Percentiles rank a stretch among this genome's conserved stretches.
Evolutionary conservation across 2,888 invertebrate genomes (phyloP).

Genomic region (Aromia moschata): DNA sequence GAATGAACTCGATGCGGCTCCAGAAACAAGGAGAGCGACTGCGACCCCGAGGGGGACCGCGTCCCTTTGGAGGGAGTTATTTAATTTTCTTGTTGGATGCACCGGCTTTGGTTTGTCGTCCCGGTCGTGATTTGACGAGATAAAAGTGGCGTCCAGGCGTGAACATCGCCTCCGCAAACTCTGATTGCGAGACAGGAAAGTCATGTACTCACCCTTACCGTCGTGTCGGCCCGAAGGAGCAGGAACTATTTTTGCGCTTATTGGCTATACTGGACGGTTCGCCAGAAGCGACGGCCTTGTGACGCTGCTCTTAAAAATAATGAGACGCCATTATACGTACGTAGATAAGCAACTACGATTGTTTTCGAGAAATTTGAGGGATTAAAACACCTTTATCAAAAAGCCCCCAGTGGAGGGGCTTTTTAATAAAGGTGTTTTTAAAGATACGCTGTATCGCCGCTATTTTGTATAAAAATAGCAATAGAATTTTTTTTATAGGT

Average conservation of each 20-base stretch:
- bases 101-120: constrained; percentile 52
- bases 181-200: constrained; percentile 43
- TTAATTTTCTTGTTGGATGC: constrained; percentile 57
- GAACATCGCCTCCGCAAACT: constrained; percentile 47
- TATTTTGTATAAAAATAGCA: too few species aligned
- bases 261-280: constrained; percentile 1
- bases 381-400: too few species aligned
- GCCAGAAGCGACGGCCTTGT: neutral
- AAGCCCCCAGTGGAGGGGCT: too few species aligned
- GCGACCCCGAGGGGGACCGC: neutral
- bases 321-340: too few species aligned
- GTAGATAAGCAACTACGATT: too few species aligned
- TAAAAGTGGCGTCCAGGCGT: constrained; percentile 54
- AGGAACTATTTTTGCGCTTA: constrained; percentile 1
- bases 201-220: constrained; percentile 15
- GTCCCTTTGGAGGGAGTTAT: constrained; percentile 46
- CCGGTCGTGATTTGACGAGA: constrained; percentile 55
- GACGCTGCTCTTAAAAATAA: too few species aligned
- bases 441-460: too few species aligned
- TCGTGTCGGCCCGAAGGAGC: constrained; percentile 7
- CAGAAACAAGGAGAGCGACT: neutral
- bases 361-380: too few species aligned
- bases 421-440: too few species aligned
- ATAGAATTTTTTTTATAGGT: too few species aligned
- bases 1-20: too few species aligned